A percentile compares a stretch with the other conserved stretches of the same genome.
These are phyloP conservation scores for Oryzias melastigma DNA, from an alignment of 2,113 vertebrate genomes.

Conservation along the genomic window DNA sequence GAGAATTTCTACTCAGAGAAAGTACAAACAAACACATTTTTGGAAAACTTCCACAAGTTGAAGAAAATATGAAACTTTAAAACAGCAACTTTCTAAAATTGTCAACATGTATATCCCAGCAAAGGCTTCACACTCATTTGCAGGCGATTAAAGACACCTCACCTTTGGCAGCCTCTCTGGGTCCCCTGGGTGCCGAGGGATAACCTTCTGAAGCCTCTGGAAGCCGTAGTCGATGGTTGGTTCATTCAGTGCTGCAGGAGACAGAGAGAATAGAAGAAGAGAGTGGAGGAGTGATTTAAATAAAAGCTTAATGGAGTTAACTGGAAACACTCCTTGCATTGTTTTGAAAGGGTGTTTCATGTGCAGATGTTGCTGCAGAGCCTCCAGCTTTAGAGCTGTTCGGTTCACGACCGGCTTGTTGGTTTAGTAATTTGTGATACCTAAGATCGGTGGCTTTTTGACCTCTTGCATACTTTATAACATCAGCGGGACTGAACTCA, in stretches of 20 bases:
- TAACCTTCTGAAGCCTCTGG: slow-evolving; percentile 96
- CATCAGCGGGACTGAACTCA: too few relatives aligned
- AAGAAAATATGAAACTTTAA: not conserved
- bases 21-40: slow-evolving; percentile 26
- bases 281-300: slow-evolving; percentile 5
- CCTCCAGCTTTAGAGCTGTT: not conserved
- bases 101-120: not conserved
- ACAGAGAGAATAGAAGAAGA: slow-evolving; percentile 19
- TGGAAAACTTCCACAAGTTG: not conserved
- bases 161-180: slow-evolving; percentile 96
- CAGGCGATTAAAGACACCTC: slow-evolving; percentile 3
- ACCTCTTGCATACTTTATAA: too few relatives aligned
- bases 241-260: slow-evolving; percentile 88
- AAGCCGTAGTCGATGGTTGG: slow-evolving; percentile 98
- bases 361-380: not conserved
- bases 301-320: slow-evolving; percentile 2
- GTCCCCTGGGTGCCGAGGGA: slow-evolving; percentile 94
- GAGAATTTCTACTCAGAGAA: slow-evolving; percentile 23
- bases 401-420: too few relatives aligned
- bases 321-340: slow-evolving; percentile 1
- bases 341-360: slow-evolving; percentile 5
- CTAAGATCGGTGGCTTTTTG: too few relatives aligned
- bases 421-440: too few relatives aligned
- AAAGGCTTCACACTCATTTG: not conserved
- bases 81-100: not conserved